A percentile compares a stretch with the other conserved stretches of the same genome.
phyloP scores from a whole-genome alignment of 2,797 vertebrate genomes.

The Rhinoraja longicauda region DNA sequence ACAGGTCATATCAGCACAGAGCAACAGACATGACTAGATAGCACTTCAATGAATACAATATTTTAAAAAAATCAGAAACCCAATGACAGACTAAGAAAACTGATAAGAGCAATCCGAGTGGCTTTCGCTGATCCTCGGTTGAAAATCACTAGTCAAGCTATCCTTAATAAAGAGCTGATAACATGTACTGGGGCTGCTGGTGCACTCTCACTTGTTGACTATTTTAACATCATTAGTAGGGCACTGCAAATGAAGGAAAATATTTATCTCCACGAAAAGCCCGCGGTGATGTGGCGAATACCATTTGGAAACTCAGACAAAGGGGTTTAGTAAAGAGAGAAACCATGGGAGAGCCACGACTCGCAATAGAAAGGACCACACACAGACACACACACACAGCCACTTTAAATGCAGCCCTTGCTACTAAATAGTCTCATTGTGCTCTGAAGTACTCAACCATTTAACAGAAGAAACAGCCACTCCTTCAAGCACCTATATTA shows the following conservation, averaged over 20 bases:
- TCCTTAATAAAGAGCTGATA: not conserved
- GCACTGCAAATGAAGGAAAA: not conserved
- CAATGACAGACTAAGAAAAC: not conserved
- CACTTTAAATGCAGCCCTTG: conserved; percentile 19
- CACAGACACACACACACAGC: not conserved
- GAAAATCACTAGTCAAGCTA: not conserved
- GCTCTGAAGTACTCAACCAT: not conserved
- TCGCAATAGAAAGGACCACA: not conserved
- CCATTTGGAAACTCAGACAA: not conserved
- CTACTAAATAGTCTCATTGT: not conserved
- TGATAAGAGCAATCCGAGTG: not conserved
- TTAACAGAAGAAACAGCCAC: not conserved
- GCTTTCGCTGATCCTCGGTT: not conserved
- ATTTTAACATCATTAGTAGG: not conserved
- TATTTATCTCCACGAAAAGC: not conserved
- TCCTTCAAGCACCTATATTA: not conserved
- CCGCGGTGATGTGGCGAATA: not conserved
- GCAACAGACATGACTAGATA: not conserved
- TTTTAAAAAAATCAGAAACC: not conserved
- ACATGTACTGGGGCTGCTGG: not conserved
- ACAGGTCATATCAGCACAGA: not conserved
- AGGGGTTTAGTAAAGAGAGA: not conserved
- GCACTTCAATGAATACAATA: not conserved
- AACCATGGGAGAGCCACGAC: not conserved
- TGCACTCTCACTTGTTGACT: not conserved